These are phyloP conservation scores for Psammodynastes pulverulentus DNA, from an alignment of 2,113 vertebrate genomes.

Conservation along the genomic window DNA sequence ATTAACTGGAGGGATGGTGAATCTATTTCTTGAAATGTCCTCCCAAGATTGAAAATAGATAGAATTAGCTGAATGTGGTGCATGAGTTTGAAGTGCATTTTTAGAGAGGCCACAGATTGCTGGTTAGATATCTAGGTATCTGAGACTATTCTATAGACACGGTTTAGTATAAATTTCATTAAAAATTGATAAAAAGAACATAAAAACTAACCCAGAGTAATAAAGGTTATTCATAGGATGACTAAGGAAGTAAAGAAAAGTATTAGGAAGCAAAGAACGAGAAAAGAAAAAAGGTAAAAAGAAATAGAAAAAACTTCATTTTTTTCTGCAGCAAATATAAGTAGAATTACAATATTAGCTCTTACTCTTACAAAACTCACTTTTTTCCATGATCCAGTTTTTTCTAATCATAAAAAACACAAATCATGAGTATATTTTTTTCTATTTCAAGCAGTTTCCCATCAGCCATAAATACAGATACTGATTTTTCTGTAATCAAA, in stretches of 20 bases:
- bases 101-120: no score
- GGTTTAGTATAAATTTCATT: background rate
- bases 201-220: background rate
- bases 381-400: background rate
- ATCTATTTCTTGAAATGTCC: no score
- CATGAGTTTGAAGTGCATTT: no score
- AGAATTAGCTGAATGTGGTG: no score
- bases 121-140: no score
- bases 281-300: background rate
- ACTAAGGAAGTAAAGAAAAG: background rate
- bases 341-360: background rate
- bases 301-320: background rate
- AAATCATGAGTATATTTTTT: background rate
- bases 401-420: no score
- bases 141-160: no score
- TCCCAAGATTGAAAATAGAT: no score
- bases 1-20: no score
- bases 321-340: background rate
- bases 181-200: background rate
- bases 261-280: background rate
- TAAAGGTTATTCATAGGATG: background rate
- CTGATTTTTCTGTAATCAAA: no score
- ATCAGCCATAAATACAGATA: background rate
- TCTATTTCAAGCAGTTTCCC: background rate
- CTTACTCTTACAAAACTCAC: background rate